Conservation (phyloP, 1,140 invertebrate genomes). For the Achatina immaculata region DNA sequence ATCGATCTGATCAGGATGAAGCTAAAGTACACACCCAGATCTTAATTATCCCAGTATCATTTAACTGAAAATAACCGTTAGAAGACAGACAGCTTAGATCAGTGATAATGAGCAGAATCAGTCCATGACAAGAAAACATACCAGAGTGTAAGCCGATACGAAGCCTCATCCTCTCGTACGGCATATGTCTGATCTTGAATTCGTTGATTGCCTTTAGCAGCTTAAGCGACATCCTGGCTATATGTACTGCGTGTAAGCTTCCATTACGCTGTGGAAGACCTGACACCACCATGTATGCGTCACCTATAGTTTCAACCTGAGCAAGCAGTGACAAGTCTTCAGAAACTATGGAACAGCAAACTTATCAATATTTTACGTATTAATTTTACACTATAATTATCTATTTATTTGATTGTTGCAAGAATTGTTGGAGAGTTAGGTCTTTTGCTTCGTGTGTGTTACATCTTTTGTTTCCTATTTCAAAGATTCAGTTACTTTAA, state of each 20-base stretch:
- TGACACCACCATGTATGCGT: constrained; percentile 71
- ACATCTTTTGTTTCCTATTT: no score
- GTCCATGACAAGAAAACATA: neutral
- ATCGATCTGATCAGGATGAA: neutral
- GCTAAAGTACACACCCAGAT: neutral
- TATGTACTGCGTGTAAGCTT: constrained; percentile 73
- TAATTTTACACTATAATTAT: no score
- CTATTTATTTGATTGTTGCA: no score
- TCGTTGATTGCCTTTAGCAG: constrained; percentile 78
- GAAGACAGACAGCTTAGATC: neutral
- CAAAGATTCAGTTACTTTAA: no score
- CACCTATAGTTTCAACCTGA: constrained; percentile 85
- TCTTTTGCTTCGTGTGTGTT: no score
- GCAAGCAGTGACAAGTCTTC: neutral
- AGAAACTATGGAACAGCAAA: neutral
- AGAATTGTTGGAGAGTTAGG: no score
- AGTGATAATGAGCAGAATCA: neutral
- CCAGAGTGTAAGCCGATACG: constrained; percentile 93
- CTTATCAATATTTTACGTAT: no score
- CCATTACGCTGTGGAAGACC: constrained; percentile 58
- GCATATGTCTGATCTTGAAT: constrained; percentile 82
- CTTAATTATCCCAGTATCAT: neutral
- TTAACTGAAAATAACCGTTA: neutral
- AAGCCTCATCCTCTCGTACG: constrained; percentile 84
- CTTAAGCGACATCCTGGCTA: constrained; percentile 76